Evolutionary conservation across 92 coral and sea anemone species (phyloP).

Genomic region (Phymanthus crucifer): DNA sequence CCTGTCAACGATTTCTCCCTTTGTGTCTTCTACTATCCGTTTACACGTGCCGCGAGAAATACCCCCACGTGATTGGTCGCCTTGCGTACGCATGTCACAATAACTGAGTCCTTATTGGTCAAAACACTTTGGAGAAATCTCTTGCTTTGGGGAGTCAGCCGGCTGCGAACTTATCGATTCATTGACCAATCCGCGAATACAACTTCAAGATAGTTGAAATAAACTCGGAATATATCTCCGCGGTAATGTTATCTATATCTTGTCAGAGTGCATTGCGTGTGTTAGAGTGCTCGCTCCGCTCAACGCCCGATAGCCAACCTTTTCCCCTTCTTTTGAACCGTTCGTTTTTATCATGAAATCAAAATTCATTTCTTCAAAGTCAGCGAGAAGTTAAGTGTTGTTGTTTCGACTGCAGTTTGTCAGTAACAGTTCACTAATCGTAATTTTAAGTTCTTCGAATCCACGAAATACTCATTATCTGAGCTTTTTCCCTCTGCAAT

Average conservation of each 20-base stretch:
- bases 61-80: slow-evolving; percentile 41
- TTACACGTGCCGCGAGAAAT: slow-evolving; percentile 53
- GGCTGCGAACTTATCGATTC: slow-evolving; percentile 16
- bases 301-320: slow-evolving; percentile 22
- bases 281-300: not conserved
- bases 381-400: slow-evolving; percentile 80
- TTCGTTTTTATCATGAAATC: slow-evolving; percentile 63
- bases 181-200: slow-evolving; percentile 22
- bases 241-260: slow-evolving; percentile 16
- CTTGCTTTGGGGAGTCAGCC: slow-evolving; percentile 42
- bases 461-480: not conserved
- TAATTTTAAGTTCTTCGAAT: not conserved
- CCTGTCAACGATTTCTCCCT: slow-evolving; percentile 31
- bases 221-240: slow-evolving; percentile 1
- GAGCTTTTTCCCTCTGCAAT: not conserved
- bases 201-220: not conserved
- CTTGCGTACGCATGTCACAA: not conserved
- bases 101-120: slow-evolving; percentile 8
- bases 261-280: slow-evolving; percentile 7
- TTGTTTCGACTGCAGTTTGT: slow-evolving; percentile 19
- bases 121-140: slow-evolving; percentile 1
- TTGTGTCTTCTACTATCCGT: slow-evolving; percentile 18
- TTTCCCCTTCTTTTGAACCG: slow-evolving; percentile 16
- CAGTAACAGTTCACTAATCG: not conserved
- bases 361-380: slow-evolving; percentile 66